Evolutionary conservation across 2,888 invertebrate genomes (phyloP).

Genomic region (Phyllotreta striolata): DNA sequence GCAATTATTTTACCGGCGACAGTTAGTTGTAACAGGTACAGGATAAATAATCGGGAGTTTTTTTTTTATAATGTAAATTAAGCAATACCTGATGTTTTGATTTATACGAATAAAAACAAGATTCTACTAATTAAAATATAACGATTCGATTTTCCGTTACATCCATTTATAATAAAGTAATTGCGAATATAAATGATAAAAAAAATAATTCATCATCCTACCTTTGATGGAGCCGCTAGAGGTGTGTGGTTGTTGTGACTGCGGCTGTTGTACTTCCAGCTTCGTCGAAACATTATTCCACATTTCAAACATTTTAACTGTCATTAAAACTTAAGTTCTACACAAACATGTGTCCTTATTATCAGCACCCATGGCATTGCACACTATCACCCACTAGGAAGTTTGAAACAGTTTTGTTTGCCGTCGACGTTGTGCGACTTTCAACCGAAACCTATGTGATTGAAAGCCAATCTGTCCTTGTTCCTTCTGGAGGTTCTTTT

Average conservation of each 20-base stretch:
- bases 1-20: too few species aligned
- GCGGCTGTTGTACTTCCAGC: slow-evolving; percentile 73
- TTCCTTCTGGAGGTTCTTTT: slow-evolving; percentile 60
- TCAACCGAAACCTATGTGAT: slow-evolving; percentile 51
- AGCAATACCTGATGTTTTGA: too few species aligned
- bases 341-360: slow-evolving; percentile 14
- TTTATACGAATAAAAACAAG: too few species aligned
- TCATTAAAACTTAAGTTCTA: slow-evolving; percentile 17
- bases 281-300: slow-evolving; percentile 81
- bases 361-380: slow-evolving; percentile 9
- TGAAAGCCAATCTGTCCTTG: slow-evolving; percentile 53
- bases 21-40: too few species aligned
- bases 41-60: too few species aligned
- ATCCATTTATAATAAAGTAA: too few species aligned
- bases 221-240: slow-evolving; percentile 86
- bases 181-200: too few species aligned
- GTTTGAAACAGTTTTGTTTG: neutral
- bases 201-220: slow-evolving; percentile 56
- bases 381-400: slow-evolving; percentile 9
- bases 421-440: slow-evolving; percentile 6
- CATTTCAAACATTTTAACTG: slow-evolving; percentile 79
- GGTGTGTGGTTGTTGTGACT: slow-evolving; percentile 77
- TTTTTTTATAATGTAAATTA: too few species aligned
- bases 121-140: too few species aligned
- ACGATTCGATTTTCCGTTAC: too few species aligned